Evolutionary conservation across 2,888 invertebrate genomes (phyloP).

Genomic region (Odontocolon sp.): DNA sequence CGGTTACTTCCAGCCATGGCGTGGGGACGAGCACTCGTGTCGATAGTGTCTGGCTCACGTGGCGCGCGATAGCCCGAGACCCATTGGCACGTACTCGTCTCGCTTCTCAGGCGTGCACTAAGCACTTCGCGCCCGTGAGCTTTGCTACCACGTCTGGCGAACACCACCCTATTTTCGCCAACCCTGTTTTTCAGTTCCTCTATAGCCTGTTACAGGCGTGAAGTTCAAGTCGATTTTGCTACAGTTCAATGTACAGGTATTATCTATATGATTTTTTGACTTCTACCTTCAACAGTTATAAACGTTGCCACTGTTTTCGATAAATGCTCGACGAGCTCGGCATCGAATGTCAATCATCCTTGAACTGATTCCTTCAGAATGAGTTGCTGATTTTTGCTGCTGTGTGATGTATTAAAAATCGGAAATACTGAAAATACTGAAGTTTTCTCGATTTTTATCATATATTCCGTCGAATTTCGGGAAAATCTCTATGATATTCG

Average conservation of each 20-base stretch:
- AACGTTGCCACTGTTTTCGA: no score
- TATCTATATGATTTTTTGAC: constrained; percentile 4
- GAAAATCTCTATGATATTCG: no score
- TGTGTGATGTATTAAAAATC: no score
- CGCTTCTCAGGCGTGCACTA: constrained; percentile 56
- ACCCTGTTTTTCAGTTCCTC: constrained; percentile 29
- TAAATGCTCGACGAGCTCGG: no score
- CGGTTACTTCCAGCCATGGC: constrained; percentile 58
- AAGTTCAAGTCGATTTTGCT: constrained; percentile 14
- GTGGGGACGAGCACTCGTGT: constrained; percentile 37
- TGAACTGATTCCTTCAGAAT: no score
- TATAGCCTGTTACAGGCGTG: constrained; percentile 27
- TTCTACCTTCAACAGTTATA: background rate
- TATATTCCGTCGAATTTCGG: no score
- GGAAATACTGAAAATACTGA: no score
- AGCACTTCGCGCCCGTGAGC: constrained; percentile 41
- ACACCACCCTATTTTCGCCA: constrained; percentile 26
- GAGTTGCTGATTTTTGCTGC: no score
- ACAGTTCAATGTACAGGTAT: background rate
- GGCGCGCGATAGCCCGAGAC: constrained; percentile 65
- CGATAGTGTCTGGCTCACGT: constrained; percentile 46
- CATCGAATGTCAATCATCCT: no score
- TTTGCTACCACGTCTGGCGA: constrained; percentile 16
- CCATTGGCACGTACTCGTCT: constrained; percentile 66
- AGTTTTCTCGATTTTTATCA: no score